phyloP scores from a whole-genome alignment of 2,888 invertebrate species.

The Tetragnatha montana region DNA sequence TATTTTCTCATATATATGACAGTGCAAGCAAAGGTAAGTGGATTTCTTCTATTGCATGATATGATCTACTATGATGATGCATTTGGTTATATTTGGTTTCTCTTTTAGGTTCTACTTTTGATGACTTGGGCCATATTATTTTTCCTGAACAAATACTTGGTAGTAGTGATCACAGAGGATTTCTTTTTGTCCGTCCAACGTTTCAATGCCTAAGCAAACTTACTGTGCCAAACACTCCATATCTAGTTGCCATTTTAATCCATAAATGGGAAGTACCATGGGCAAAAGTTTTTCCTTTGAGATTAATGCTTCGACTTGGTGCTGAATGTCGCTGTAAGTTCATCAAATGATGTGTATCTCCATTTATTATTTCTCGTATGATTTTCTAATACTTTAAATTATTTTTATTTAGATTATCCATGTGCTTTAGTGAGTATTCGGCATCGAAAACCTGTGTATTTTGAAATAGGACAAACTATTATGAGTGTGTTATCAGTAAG shows the following conservation, averaged over 20 bases:
- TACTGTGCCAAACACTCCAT: slow-evolving; percentile 84
- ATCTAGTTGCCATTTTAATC: slow-evolving; percentile 85
- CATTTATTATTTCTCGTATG: not conserved
- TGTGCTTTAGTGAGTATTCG: slow-evolving; percentile 87
- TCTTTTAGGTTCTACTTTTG: slow-evolving; percentile 75
- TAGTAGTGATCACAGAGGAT: slow-evolving; percentile 86
- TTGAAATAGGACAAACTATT: slow-evolving; percentile 90
- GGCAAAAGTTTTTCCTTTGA: slow-evolving; percentile 85
- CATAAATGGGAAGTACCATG: slow-evolving; percentile 88
- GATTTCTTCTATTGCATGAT: not conserved
- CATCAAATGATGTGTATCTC: not conserved
- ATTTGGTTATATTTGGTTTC: not conserved
- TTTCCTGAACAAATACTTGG: slow-evolving; percentile 80
- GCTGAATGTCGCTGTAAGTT: slow-evolving; percentile 85
- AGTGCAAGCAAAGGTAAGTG: slow-evolving; percentile 77
- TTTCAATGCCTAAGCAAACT: slow-evolving; percentile 88
- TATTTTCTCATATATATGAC: slow-evolving; percentile 84
- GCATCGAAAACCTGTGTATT: slow-evolving; percentile 86
- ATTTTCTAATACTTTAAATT: not conserved
- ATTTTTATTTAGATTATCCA: slow-evolving; percentile 81
- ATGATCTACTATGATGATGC: not conserved
- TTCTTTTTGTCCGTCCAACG: slow-evolving; percentile 87
- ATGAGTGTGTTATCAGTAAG: slow-evolving; percentile 85
- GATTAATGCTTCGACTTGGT: slow-evolving; percentile 86
- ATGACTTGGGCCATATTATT: slow-evolving; percentile 76